Evolutionary conservation across 1,140 invertebrate genomes (phyloP), one percentile per base, ranked within the genome.

Genomic region (Tetragnatha versicolor): DNA sequence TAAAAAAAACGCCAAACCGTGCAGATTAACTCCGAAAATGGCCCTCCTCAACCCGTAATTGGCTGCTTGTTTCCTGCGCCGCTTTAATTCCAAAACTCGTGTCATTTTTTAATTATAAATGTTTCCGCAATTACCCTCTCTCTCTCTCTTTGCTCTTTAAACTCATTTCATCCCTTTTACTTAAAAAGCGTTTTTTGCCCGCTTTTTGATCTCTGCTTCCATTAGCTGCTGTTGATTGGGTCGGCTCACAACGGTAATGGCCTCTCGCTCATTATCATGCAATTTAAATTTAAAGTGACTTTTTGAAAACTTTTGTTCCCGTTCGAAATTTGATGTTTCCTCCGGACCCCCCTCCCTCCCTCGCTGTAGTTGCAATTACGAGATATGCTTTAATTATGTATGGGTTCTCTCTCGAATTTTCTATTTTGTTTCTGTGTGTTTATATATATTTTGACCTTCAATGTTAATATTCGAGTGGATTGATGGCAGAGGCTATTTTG

Each of bases 51-150:
- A 65, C 31, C 20, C 29, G 60, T 77, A 77, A 77, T 77, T 77
- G 73, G 47, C 73, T 77, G 22, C 73, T 77, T 77, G 73, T 77
- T 77, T 63, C 58, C 47, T 25, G 12, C 10, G 7, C 47, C 14
- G 73, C 73, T 65, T 77, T 77, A 77, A 77, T 77, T 66, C 73
- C 45, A 66, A 77, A 77, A 77, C 73, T 77, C 61, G 73, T 77
- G 73, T 77, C 73, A 77, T 77, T 77, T 77, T 77, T 77, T 77
- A 77, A 77, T 77, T 77, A 77, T 77, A 77, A 77, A 77, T 65
- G 73, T 77, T 77, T 77, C 73, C 73, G 61, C 73, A 77, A 77
- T 77, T 77, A 77, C 73, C 60, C 61, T 29, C 29, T 17, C 12
- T 20, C 42, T n/a, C 42, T 12, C 42, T 20, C 20, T 47, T 47